A percentile compares a stretch with the other conserved stretches of the same genome.
Evolutionary conservation across 2,797 vertebrate species (phyloP).

Genomic region (Sebastolobus altivelis): DNA sequence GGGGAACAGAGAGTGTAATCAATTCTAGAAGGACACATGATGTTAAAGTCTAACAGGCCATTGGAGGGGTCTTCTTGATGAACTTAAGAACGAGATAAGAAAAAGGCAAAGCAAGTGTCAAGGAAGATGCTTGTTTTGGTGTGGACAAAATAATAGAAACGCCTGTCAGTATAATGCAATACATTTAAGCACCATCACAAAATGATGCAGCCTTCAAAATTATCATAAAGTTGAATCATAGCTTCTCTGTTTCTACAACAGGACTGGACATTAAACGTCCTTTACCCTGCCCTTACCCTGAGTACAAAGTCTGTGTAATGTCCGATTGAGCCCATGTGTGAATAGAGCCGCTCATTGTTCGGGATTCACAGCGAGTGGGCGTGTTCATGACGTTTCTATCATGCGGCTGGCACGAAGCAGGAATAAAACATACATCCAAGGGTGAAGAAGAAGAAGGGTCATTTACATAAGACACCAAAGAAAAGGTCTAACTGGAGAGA

Average conservation of each 20-base stretch:
- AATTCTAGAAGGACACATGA: conserved; percentile 9
- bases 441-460: too few relatives aligned
- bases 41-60: not conserved
- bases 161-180: too few relatives aligned
- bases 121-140: not conserved
- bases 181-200: not conserved
- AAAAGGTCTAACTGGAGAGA: too few relatives aligned
- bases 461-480: too few relatives aligned
- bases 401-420: too few relatives aligned
- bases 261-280: not conserved
- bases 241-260: not conserved
- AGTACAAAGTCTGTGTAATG: too few relatives aligned
- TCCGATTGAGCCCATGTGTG: too few relatives aligned
- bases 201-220: not conserved
- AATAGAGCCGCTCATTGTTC: too few relatives aligned
- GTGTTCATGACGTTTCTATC: too few relatives aligned
- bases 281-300: not conserved
- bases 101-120: not conserved
- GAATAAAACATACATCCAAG: too few relatives aligned
- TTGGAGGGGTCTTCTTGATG: not conserved
- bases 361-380: accelerated
- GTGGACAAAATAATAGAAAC: not conserved
- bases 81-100: not conserved
- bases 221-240: not conserved
- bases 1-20: conserved; percentile 39